A percentile compares a stretch with the other conserved stretches of the same genome.
Conservation (phyloP, 2,888 invertebrate species). For the Tachina grossa region DNA sequence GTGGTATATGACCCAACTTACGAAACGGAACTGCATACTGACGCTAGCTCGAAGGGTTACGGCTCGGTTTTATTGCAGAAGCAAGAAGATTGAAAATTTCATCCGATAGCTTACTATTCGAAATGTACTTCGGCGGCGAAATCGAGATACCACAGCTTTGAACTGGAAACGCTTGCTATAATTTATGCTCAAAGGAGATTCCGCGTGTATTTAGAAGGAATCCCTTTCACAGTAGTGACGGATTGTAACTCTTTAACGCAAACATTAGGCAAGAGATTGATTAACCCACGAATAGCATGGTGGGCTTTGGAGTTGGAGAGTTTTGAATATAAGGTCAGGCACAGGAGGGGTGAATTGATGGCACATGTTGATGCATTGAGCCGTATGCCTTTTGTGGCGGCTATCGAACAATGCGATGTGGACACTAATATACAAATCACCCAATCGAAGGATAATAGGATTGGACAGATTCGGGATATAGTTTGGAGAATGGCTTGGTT, state of each 20-base stretch:
- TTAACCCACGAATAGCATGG: background rate
- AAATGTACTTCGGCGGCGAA: no score
- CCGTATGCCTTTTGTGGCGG: slow-evolving; percentile 42
- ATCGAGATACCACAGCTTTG: no score
- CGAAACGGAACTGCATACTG: no score
- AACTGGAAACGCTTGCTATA: no score
- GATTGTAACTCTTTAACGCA: background rate
- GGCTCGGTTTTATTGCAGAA: no score
- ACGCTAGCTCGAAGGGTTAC: no score
- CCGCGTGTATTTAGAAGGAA: no score
- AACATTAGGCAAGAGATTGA: slow-evolving; percentile 6
- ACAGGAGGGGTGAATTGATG: background rate
- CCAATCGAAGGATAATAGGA: slow-evolving; percentile 4
- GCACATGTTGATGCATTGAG: slow-evolving; percentile 4
- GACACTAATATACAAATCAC: slow-evolving; percentile 14
- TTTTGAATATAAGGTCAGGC: background rate
- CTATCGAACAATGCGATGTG: slow-evolving; percentile 32
- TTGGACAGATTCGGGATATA: background rate
- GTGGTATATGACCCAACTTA: no score
- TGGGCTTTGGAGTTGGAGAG: background rate
- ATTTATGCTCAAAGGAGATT: no score
- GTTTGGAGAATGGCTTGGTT: background rate
- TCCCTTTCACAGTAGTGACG: background rate
- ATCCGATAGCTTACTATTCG: no score
- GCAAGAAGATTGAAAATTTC: no score